Percentiles rank a stretch among this genome's conserved stretches.
Conservation (phyloP, 2,113 vertebrate genomes). For the Entelurus aequoreus region DNA sequence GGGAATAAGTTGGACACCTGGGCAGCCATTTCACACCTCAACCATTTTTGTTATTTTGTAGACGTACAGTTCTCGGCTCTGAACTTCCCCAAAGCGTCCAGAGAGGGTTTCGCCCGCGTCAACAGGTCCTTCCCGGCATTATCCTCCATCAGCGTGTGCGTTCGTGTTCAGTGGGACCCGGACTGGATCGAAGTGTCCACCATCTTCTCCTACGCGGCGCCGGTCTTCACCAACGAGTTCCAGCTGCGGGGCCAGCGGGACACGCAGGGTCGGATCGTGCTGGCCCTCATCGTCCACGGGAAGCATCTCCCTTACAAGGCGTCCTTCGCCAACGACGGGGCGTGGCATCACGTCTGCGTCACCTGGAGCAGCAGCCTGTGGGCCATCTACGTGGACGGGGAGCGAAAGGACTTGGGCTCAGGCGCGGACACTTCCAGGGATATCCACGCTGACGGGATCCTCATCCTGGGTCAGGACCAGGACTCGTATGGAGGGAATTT, state of each 20-base stretch:
- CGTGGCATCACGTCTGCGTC: constrained; percentile 86
- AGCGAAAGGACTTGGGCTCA: constrained; percentile 58
- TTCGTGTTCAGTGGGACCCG: constrained; percentile 80
- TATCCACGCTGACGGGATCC: constrained; percentile 73
- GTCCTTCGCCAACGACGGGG: constrained; percentile 68
- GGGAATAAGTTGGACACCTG: no score
- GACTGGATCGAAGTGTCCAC: constrained; percentile 66
- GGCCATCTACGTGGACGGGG: constrained; percentile 77
- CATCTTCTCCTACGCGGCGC: constrained; percentile 81
- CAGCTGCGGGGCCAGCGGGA: constrained; percentile 78
- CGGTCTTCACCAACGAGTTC: constrained; percentile 78
- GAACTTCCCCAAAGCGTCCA: constrained; percentile 72
- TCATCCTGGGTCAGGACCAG: constrained; percentile 89
- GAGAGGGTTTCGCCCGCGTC: constrained; percentile 72
- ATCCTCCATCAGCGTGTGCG: constrained; percentile 74
- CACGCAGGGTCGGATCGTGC: constrained; percentile 63
- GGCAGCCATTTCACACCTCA: not conserved
- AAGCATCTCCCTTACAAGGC: constrained; percentile 80
- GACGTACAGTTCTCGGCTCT: constrained; percentile 58
- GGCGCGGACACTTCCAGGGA: constrained; percentile 55
- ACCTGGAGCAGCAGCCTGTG: constrained; percentile 72
- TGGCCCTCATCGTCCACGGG: constrained; percentile 80
- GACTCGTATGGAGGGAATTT: constrained; percentile 86
- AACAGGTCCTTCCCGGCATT: constrained; percentile 68
- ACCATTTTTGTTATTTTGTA: constrained; percentile 15